phyloP scores from a whole-genome alignment of 1,140 invertebrate species.

The Campoletis sonorensis region DNA sequence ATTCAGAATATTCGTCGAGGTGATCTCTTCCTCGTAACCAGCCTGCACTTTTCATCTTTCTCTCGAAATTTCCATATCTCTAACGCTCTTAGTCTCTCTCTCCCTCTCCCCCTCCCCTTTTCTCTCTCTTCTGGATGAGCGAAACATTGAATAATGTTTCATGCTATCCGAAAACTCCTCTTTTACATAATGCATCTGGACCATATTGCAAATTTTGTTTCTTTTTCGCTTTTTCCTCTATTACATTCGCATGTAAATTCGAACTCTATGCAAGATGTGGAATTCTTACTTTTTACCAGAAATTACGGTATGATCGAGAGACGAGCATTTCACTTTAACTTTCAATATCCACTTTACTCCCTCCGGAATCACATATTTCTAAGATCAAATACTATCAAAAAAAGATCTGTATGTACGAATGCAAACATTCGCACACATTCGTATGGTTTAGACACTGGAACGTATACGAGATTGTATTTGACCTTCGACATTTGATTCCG shows the following conservation, averaged over 20 bases:
- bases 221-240: too few relatives aligned
- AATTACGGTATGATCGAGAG: not conserved
- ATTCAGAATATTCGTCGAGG: slow-evolving; percentile 5
- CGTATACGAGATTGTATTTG: too few relatives aligned
- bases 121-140: not conserved
- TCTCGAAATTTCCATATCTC: not conserved
- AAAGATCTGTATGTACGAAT: not conserved
- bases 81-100: not conserved
- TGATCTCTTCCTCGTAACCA: not conserved
- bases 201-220: too few relatives aligned
- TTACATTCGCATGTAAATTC: too few relatives aligned
- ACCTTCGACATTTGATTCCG: not conserved
- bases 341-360: slow-evolving; percentile 4
- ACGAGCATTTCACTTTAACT: not conserved
- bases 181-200: not conserved
- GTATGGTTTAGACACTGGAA: not conserved
- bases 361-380: not conserved
- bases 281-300: not conserved
- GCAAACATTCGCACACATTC: not conserved
- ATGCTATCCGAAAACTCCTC: not conserved
- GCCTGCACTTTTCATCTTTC: not conserved
- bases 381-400: not conserved
- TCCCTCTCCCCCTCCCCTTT: not conserved
- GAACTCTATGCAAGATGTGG: not conserved
- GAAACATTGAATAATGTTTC: not conserved